phyloP scores from a whole-genome alignment of 1,140 invertebrate genomes.

The Drosophila repletoides region DNA sequence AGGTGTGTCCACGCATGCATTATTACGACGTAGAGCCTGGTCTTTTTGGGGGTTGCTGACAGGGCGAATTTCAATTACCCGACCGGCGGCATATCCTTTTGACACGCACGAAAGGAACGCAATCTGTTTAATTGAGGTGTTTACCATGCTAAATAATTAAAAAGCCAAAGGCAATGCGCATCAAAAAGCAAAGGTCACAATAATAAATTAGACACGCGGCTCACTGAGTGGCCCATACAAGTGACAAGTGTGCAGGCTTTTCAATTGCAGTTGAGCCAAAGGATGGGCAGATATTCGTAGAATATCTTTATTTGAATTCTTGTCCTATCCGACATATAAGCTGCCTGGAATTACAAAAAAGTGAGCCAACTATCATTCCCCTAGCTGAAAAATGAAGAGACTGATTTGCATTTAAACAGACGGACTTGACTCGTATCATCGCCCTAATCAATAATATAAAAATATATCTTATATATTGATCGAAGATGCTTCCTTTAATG shows the following conservation, averaged over 20 bases:
- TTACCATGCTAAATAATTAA: constrained; percentile 74
- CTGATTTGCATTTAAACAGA: no score
- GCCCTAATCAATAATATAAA: no score
- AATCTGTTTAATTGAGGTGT: constrained; percentile 78
- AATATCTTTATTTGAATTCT: no score
- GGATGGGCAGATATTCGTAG: no score
- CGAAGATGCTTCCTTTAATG: no score
- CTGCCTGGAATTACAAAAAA: no score
- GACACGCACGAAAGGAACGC: constrained; percentile 53
- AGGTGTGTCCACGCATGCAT: constrained; percentile 51
- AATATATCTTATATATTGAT: no score
- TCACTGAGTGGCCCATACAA: constrained; percentile 33
- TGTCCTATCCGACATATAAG: no score
- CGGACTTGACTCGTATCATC: no score
- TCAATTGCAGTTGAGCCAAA: constrained; percentile 18
- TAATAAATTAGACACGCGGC: constrained; percentile 72
- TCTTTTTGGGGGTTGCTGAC: constrained; percentile 29
- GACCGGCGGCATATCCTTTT: constrained; percentile 30
- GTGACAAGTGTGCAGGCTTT: constrained; percentile 30
- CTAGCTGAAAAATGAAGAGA: no score
- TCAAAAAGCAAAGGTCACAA: constrained; percentile 62
- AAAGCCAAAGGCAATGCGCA: constrained; percentile 18
- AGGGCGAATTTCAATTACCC: constrained; percentile 33
- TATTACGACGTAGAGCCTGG: constrained; percentile 10
- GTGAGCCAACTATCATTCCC: no score